Base-by-base conservation (phyloP, 2,797 vertebrate genomes). In the Heteromormyrus szaboi region DNA sequence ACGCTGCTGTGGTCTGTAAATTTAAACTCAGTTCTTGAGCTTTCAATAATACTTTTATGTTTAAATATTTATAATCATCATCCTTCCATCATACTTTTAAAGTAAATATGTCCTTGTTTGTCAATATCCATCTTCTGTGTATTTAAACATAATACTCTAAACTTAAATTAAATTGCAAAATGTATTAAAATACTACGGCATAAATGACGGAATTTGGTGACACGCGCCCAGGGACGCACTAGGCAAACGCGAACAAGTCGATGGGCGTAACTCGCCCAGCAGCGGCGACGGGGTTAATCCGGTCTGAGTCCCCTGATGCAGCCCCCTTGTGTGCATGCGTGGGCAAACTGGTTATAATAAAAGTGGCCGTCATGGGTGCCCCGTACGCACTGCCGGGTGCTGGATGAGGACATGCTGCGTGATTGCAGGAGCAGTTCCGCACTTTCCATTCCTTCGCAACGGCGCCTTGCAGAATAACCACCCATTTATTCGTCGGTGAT, bases 381-480 rank as follows among this genome's bases (percentile, higher is more conserved):
- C 72, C 79, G 7, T 11, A 53, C 84, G 89, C 72, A 41, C 17
- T 22, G 44, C 48, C 88, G 62, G 8, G 68, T 76, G 29, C 50
- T 59, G 79, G 22, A 76, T 37, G 51, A 65, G 54, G 92, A 91
- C 89, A 90, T 88, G 89, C 90, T 91, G 91, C 91, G 90, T 88
- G 72, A 41, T 19, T 46, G 3, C 72, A 79, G 41, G 19, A 46
- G 72, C 41, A n/a, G 37, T 2, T 41, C 72, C 37, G 72, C 72
- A 46, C 17, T 81, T 90, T 91, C 48, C 50, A 91, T 87, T 33
- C 22, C 83, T 59, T 90, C 89, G 56, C 12, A 33, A 41, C 89
- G 56, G 48, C 88, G 44, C 6, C 25, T 1, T 59, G 85, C 51
- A 65, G 88, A 84, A 48, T 88, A 86, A 54, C 19, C 33, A 37